phyloP scores from a whole-genome alignment of 2,888 invertebrate genomes.

The Xylophagus ater region DNA sequence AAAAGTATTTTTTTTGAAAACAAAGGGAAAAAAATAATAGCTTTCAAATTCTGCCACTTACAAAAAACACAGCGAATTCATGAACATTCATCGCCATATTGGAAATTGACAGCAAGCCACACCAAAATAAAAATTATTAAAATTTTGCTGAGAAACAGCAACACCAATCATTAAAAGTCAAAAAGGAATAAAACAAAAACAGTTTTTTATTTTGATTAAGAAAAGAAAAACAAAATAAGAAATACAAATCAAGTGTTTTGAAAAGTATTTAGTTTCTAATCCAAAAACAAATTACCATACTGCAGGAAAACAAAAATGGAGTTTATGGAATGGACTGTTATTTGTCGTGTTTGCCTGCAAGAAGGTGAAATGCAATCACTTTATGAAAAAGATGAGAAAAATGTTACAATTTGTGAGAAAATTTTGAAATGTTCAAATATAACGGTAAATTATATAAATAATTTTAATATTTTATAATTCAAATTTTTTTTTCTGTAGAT shows the following conservation, averaged over 20 bases:
- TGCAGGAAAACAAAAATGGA: too few species aligned
- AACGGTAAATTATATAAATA: conserved; percentile 12
- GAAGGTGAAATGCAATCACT: conserved; percentile 19
- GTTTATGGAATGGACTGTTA: conserved; percentile 17
- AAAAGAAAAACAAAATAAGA: too few species aligned
- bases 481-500: conserved; percentile 15
- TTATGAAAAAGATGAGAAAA: conserved; percentile 21
- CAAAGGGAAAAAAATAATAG: too few species aligned
- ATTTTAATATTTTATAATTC: neutral
- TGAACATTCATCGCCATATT: conserved; percentile 6
- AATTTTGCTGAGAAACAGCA: conserved; percentile 2
- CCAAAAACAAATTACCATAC: too few species aligned
- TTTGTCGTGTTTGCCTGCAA: conserved; percentile 20
- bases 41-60: too few species aligned
- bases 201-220: too few species aligned
- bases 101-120: conserved; percentile 6
- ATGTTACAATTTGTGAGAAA: conserved; percentile 30
- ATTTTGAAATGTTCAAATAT: conserved; percentile 30
- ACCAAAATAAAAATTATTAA: conserved; percentile 6
- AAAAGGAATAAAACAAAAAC: too few species aligned
- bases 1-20: too few species aligned
- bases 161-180: too few species aligned
- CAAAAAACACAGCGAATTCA: neutral
- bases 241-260: conserved; percentile 6
- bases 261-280: too few species aligned